Base-by-base conservation (phyloP, 2,797 vertebrate genomes). In the Sebastes trivittatus region DNA sequence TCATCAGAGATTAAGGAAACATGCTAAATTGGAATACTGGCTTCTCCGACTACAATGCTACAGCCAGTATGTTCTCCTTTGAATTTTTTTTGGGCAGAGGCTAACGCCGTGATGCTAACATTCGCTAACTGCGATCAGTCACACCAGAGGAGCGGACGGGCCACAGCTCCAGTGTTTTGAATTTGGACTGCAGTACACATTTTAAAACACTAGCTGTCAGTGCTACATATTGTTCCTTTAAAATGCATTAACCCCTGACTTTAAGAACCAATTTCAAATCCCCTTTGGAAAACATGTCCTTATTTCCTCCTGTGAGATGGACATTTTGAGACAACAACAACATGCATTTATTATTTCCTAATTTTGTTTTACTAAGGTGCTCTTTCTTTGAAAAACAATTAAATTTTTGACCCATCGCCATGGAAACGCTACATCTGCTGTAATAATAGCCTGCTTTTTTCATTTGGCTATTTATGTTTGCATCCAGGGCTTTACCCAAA, bases 341-440 rank as follows among this genome's bases (percentile, higher is more conserved):
- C 2, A 23, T 63, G 13, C 5, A 23, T 25, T 34, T 5, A 8
- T 38, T 2, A 8, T 38, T 2, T 58, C 20, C 9, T 71, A 13
- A 7, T 49, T 49, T 61, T 11, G 16, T 34, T 46, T 22, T 11
- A 67, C 22, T 34, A 6, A 20, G 11, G 23, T 30, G 5, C 20
- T 14, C 6, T 55, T 11, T 68, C 38, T 42, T 14, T 54, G 4
- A 73, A 58, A 64, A 73, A 25, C 3, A n/a, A 27, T 18, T 14
- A 1, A 2, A 22, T 54, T 32, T 20, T 63, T 2, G 16, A 52
- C 20, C 36, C 60, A 61, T 72, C 2, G 2, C 59, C 54, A 82
- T 80, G 23, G 77, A 70, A 80, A 80, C 59, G 22, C 7, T 13
- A 29, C 49, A 68, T 72, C 30, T 11, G n/a, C 11, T 36, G 38